Evolutionary conservation across 35 echinoderm and acorn worm species (phyloP).

Genomic region (Heliocidaris erythrogramma): DNA sequence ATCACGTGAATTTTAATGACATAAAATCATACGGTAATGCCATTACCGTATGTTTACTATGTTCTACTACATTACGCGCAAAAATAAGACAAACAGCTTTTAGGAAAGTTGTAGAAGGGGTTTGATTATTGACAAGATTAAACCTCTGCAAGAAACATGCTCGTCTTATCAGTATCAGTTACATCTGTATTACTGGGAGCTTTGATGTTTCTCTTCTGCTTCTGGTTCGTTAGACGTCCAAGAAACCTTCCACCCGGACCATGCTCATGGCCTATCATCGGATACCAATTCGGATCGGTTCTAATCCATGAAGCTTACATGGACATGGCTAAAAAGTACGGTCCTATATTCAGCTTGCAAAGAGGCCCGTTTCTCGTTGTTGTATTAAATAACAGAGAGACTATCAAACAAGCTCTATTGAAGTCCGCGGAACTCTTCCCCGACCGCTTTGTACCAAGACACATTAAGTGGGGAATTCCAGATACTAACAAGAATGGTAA

Average conservation of each 20-base stretch:
- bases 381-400: background rate
- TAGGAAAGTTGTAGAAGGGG: no score
- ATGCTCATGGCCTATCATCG: background rate
- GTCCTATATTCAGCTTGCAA: background rate
- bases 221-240: background rate
- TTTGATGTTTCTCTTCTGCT: background rate
- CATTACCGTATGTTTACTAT: no score
- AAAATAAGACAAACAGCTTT: no score
- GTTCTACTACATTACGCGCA: no score
- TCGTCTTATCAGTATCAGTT: background rate
- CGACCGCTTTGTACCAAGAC: background rate
- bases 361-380: background rate
- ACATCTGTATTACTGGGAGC: background rate
- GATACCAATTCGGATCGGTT: background rate
- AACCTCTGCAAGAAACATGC: background rate
- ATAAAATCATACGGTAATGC: no score
- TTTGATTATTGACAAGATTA: no score
- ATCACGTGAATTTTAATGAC: no score
- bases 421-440: background rate
- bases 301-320: background rate
- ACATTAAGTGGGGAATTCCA: background rate
- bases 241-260: background rate
- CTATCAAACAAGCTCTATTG: background rate
- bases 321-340: background rate
- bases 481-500: background rate